Percentiles rank a stretch among this genome's conserved stretches.
These are phyloP conservation scores for Corythornis vintsioides DNA, from an alignment of 2,113 vertebrate species.

Conservation along the genomic window DNA sequence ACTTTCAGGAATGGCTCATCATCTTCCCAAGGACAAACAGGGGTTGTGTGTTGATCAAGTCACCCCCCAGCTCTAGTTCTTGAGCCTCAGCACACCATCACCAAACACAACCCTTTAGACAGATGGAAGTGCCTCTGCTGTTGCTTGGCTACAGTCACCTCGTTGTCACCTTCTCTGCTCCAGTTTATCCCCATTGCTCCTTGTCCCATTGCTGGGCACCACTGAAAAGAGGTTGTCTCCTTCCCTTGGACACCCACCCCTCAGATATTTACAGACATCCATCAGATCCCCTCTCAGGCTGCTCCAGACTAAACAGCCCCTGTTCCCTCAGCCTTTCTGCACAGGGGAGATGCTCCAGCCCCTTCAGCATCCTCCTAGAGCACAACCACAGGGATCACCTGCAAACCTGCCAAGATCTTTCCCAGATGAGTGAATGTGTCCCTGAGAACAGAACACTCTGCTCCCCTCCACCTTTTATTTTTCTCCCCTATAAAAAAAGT, in stretches of 20 bases:
- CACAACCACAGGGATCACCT: not conserved
- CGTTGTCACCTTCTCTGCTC: not conserved
- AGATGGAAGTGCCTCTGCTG: not conserved
- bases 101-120: conserved; percentile 2
- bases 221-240: too few species aligned
- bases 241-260: too few species aligned
- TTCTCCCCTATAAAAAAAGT: not conserved
- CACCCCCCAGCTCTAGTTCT: conserved; percentile 31
- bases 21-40: conserved; percentile 49
- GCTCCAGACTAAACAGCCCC: too few species aligned
- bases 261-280: too few species aligned
- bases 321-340: too few species aligned
- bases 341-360: too few species aligned
- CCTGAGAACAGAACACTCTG: not conserved
- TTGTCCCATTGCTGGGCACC: too few species aligned
- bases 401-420: not conserved
- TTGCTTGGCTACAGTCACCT: not conserved
- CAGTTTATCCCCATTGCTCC: too few species aligned
- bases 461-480: accelerated
- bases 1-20: conserved; percentile 39
- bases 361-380: too few species aligned
- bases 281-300: too few species aligned
- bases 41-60: not conserved
- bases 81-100: not conserved
- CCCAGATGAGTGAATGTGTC: not conserved